phyloP scores from a whole-genome alignment of 2,113 vertebrate species.

The Lepus americanus region DNA sequence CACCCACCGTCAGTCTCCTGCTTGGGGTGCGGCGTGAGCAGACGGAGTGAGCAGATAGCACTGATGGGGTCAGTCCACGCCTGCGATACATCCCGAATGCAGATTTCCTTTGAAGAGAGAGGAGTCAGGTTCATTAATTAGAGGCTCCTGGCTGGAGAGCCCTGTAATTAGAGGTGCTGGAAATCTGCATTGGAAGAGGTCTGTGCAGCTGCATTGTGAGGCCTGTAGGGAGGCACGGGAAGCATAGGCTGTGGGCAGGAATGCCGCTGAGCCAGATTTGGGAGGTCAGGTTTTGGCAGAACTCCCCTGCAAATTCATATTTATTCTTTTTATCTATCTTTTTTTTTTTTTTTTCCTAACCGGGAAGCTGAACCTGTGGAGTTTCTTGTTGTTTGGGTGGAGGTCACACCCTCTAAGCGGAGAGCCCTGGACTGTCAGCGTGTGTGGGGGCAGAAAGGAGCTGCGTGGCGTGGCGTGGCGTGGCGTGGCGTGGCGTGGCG shows the following conservation, averaged over 20 bases:
- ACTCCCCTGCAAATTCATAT: conserved; percentile 87
- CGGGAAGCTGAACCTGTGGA: conserved; percentile 82
- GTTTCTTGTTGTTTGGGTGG: conserved; percentile 73
- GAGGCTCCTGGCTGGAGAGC: conserved; percentile 89
- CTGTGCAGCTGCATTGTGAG: conserved; percentile 87
- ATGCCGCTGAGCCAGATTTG: conserved; percentile 89
- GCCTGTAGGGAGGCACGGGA: conserved; percentile 88
- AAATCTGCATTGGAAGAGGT: conserved; percentile 89
- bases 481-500: no score
- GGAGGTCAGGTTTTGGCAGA: conserved; percentile 87
- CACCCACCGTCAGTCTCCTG: neutral
- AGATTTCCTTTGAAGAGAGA: conserved; percentile 88
- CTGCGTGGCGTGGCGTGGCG: neutral
- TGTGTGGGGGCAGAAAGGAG: conserved; percentile 40
- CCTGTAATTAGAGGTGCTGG: conserved; percentile 91
- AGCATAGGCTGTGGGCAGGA: conserved; percentile 88
- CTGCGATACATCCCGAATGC: conserved; percentile 81
- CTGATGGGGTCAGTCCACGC: conserved; percentile 71
- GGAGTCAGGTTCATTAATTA: conserved; percentile 90
- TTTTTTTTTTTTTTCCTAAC: conserved; percentile 56
- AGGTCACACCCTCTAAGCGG: conserved; percentile 78
- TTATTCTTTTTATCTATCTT: conserved; percentile 77
- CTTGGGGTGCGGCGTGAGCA: conserved; percentile 19
- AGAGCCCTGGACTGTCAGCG: conserved; percentile 78
- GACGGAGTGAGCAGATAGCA: conserved; percentile 27